Percentiles rank a stretch among this genome's conserved stretches.
Evolutionary conservation across 2,113 vertebrate genomes (phyloP).

Genomic region (Sclerurus mexicanus): DNA sequence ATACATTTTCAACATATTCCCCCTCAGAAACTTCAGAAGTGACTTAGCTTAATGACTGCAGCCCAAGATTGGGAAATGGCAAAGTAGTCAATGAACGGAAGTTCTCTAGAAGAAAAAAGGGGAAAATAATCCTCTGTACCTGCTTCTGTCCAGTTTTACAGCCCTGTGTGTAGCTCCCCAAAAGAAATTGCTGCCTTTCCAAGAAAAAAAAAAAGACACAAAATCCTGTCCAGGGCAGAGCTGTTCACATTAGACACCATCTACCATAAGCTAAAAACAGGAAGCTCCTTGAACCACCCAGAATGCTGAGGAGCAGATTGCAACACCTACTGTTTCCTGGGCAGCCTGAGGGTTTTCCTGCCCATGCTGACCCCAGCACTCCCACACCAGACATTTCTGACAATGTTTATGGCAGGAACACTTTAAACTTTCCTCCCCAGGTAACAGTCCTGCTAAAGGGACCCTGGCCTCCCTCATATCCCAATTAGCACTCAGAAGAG

Average conservation of each 20-base stretch:
- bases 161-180: background rate
- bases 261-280: background rate
- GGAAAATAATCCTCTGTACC: too few species aligned
- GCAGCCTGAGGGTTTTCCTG: background rate
- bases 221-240: too few species aligned
- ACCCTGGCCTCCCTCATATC: background rate
- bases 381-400: background rate
- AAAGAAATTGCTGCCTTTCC: background rate
- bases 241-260: background rate
- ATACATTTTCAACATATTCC: background rate
- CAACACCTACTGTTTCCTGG: background rate
- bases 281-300: background rate
- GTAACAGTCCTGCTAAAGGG: fast-evolving
- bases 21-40: background rate
- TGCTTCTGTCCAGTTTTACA: background rate
- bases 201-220: background rate
- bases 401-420: background rate
- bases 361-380: background rate
- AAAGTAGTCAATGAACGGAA: background rate
- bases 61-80: background rate
- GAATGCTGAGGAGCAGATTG: background rate
- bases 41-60: background rate
- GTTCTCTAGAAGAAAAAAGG: background rate
- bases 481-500: too few species aligned
- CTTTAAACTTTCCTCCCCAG: background rate